Evolutionary conservation across 2,888 invertebrate species (phyloP), one percentile per base, ranked within the genome.

Genomic region (Drosophila ustulata): DNA sequence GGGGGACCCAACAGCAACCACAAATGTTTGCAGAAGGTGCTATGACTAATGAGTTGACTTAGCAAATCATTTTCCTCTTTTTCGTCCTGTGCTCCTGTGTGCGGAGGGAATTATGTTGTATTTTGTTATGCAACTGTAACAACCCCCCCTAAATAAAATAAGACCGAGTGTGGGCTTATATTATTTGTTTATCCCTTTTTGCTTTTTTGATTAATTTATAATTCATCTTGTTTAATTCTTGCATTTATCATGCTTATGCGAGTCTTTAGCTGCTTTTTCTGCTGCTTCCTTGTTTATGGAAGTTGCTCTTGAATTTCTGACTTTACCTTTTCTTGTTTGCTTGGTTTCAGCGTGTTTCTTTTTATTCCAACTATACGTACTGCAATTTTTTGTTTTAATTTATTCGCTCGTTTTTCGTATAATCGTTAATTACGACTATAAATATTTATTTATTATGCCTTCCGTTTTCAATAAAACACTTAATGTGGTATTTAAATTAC

Each of bases 1-100:
- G 62, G 53, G n/a, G n/a, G 32, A 32, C 32, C 18, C 41, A 25
- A 32, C 50, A 53, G 56, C 51, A 43, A 43, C 62, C 55, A 8
- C 66, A 62, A 62, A 41, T 72, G 63, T 61, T 63, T 63, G 62
- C 61, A 71, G 41, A 75, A 51, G 68, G 62, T 76, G 69, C 82
- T 66, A 66, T 82, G 82, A 82, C 84, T 82, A 82, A 82, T 82
- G 82, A 78, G 71, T 66, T 78, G 82, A 74, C 82, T 84, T 78
- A 64, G 37, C 65, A 58, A 58, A 63, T 65, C 63, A 45, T 23
- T 51, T 71, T 46, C 49, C 13, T 51, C 13, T 28, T 23, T 55
- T 39, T 25, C 26, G 37, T 9, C 7, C 39, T 13, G 7, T 9
- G 23, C n/a, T 2, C 4, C 4, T 30, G 34, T 45, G n/a, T 49